phyloP scores from a whole-genome alignment of 1,140 invertebrate species.

The Temnothorax curvispinosus region DNA sequence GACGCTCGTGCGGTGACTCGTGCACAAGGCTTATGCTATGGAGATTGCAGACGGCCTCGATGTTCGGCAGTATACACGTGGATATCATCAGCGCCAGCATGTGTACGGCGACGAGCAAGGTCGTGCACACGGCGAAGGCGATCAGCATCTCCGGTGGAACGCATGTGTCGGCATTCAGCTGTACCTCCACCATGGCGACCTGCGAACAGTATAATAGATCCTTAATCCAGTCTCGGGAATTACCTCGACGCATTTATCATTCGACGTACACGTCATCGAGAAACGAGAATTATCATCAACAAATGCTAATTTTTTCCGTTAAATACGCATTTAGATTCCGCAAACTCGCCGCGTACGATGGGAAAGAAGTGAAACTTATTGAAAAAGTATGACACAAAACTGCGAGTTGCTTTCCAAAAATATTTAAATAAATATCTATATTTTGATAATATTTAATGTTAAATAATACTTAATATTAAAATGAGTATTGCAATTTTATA shows the following conservation, averaged over 20 bases:
- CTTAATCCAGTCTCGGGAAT: neutral
- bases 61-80: conserved; percentile 98
- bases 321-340: neutral
- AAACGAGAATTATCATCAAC: neutral
- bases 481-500: neutral
- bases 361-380: neutral
- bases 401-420: neutral
- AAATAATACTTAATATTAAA: too few species aligned
- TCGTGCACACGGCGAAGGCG: conserved; percentile 97
- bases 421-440: neutral
- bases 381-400: neutral
- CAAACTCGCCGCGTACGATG: neutral
- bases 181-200: conserved; percentile 99
- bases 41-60: conserved; percentile 95
- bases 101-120: conserved; percentile 98
- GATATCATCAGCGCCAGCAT: conserved; percentile 99
- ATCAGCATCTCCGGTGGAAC: conserved; percentile 95
- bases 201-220: conserved; percentile 77
- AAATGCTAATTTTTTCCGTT: neutral
- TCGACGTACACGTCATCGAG: neutral
- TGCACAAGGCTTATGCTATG: conserved; percentile 94
- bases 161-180: conserved; percentile 90
- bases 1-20: conserved; percentile 94
- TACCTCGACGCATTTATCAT: neutral
- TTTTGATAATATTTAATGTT: too few species aligned